These are phyloP conservation scores for Hydractinia symbiolongicarpus DNA, from an alignment of 30 jellyfish, hydroid and myxozoan species.

Conservation along the genomic window DNA sequence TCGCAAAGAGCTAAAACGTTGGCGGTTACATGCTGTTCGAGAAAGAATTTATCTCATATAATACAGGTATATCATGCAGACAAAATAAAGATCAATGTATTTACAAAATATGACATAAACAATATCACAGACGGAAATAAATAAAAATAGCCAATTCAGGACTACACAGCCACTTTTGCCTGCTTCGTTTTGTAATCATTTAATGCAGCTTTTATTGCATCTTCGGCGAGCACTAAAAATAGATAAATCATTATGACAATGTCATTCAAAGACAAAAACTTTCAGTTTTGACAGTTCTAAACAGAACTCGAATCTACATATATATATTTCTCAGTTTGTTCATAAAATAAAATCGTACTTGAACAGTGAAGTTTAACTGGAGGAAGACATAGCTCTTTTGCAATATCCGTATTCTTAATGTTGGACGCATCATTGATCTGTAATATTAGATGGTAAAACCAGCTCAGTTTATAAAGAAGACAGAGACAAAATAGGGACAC, in stretches of 20 bases:
- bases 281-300: too few species aligned
- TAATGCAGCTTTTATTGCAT: slow-evolving; percentile 96
- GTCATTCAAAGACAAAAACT: not conserved
- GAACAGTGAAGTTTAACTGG: slow-evolving; percentile 99
- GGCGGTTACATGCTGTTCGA: too few species aligned
- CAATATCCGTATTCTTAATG: slow-evolving; percentile 94
- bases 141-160: not conserved
- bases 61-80: too few species aligned
- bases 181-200: slow-evolving; percentile 83
- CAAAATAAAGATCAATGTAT: too few species aligned
- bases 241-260: not conserved
- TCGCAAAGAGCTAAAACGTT: too few species aligned
- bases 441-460: not conserved
- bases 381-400: slow-evolving; percentile 96
- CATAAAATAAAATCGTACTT: slow-evolving; percentile 44
- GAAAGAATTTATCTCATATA: too few species aligned
- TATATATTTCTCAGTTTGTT: not conserved
- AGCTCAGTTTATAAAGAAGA: too few species aligned
- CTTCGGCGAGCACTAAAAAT: slow-evolving; percentile 98
- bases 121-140: not conserved
- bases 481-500: too few species aligned
- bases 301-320: too few species aligned
- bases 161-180: slow-evolving; percentile 12
- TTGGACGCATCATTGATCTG: slow-evolving; percentile 89
- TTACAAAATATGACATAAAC: too few species aligned